These are phyloP conservation scores for Drosophila pruinosa DNA, from an alignment of 1,140 invertebrate species.

Conservation along the genomic window DNA sequence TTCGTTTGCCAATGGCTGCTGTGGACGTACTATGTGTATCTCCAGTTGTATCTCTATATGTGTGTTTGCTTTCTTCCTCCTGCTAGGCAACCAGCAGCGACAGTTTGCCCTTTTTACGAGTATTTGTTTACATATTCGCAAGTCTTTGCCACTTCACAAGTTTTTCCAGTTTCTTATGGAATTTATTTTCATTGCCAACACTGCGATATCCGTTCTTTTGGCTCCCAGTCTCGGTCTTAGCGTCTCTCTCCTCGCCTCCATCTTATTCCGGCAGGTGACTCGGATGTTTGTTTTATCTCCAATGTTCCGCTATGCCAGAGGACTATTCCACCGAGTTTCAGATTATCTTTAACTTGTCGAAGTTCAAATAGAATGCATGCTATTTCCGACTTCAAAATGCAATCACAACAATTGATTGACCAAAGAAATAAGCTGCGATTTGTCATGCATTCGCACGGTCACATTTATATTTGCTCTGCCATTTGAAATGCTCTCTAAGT, in stretches of 20 bases:
- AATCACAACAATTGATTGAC: background rate
- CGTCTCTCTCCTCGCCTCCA: too few species aligned
- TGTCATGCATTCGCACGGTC: background rate
- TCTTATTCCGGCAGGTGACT: conserved; percentile 60
- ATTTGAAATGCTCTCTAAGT: background rate
- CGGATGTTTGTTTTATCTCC: conserved; percentile 59
- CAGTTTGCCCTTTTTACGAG: conserved; percentile 34
- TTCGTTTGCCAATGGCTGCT: conserved; percentile 53
- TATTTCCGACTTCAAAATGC: background rate
- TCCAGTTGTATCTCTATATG: background rate
- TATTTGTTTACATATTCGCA: conserved; percentile 66
- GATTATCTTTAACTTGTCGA: conserved; percentile 14
- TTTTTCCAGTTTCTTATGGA: conserved; percentile 46
- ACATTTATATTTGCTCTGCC: background rate
- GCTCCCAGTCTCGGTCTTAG: too few species aligned
- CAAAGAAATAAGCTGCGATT: background rate
- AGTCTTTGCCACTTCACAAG: conserved; percentile 65
- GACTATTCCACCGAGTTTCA: conserved; percentile 16
- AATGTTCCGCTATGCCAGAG: background rate
- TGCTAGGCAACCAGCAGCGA: background rate
- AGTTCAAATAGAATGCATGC: background rate
- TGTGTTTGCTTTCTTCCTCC: background rate
- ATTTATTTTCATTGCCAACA: conserved; percentile 47
- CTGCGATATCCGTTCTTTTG: conserved; percentile 11
- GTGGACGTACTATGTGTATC: background rate